Evolutionary conservation across 2,797 vertebrate species (phyloP).

Genomic region (Monodelphis domestica): DNA sequence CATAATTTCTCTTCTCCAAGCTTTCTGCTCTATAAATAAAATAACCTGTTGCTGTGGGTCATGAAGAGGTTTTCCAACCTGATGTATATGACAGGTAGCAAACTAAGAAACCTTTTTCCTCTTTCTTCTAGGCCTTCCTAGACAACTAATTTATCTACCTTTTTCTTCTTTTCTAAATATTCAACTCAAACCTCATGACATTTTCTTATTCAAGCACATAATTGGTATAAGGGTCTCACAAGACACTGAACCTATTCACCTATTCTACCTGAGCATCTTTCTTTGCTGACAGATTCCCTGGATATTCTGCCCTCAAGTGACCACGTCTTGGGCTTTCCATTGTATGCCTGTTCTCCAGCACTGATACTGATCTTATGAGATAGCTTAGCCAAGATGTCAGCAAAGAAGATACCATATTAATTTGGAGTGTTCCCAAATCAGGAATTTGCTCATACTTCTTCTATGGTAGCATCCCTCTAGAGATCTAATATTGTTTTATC

Average conservation of each 20-base stretch:
- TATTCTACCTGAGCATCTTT: neutral
- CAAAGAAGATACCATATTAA: neutral
- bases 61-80: neutral
- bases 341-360: neutral
- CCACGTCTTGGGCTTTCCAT: neutral
- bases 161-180: neutral
- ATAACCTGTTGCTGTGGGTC: neutral
- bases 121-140: neutral
- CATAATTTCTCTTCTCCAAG: neutral
- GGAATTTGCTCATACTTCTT: neutral
- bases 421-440: neutral
- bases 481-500: neutral
- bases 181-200: neutral
- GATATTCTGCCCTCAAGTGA: neutral
- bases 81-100: neutral
- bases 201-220: neutral
- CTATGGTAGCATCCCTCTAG: neutral
- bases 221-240: neutral
- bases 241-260: neutral
- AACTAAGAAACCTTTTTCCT: neutral
- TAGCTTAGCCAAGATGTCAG: neutral
- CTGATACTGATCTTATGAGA: neutral
- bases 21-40: neutral
- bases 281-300: neutral
- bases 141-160: neutral